Evolutionary conservation across 2,888 invertebrate genomes (phyloP), one percentile per base, ranked within the genome.

Genomic region (Epistrophella euchroma): DNA sequence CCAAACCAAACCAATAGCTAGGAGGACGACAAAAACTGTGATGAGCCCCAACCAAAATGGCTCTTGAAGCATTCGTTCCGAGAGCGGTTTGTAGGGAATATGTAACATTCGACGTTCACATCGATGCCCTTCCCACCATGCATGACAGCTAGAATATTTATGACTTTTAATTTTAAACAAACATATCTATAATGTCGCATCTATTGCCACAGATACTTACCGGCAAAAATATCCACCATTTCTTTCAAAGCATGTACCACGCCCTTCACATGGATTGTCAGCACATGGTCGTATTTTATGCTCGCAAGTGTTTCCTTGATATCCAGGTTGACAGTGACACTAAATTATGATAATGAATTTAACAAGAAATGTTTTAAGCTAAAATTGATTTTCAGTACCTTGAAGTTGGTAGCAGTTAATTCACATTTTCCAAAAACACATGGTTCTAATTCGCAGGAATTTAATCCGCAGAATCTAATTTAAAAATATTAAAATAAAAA

Each of bases 31-130:
- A 89, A 96, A 95, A 0, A 97, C 97, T 0, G 97, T 96, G 91
- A 97, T 96, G 47, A 97, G 93, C 0, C 97, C 97, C 55, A 97
- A 93, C 97, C 97, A 97, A 92, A 97, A 97, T 0, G 97, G 97
- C 91, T 97, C 97, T 89, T 97, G 96, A 37, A 97, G 93, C 96
- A 97, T 96, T 32, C 96, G 93, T 88, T 97, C 95, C 11, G 97
- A 96, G 19, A 97, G 93, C 5, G 95, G 95, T 89, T 95, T 95
- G 91, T 94, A 95, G 1, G 95, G 95, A 80, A 96, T 95, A 89
- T 95, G 95, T 88, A 95, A 93, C 93, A 95, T 95, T 52, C 94
- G 93, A 70, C 93, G 93, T 92, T 97, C 96, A 90, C 97, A 97
- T 88, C 95, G 94, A 89, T 92, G 91, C 62, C 96, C 96, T 90